Evolutionary conservation across 2,113 vertebrate species (phyloP).

Genomic region (Seriola aureovittata): DNA sequence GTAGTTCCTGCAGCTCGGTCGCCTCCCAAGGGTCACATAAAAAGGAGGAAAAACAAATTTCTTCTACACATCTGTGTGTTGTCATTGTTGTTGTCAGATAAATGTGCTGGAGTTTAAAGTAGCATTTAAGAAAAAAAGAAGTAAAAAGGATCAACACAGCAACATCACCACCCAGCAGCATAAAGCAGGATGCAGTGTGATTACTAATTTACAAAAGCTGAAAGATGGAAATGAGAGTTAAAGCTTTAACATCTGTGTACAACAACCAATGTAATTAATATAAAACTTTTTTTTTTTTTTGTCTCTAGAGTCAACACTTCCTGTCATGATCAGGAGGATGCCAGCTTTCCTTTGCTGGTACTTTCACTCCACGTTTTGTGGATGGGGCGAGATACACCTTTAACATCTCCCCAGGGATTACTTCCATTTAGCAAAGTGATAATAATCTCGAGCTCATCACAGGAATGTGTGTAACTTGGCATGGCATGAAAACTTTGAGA

Average conservation of each 20-base stretch:
- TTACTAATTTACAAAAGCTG: too few species aligned
- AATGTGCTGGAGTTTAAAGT: too few species aligned
- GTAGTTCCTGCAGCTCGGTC: too few species aligned
- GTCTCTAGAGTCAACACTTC: background rate
- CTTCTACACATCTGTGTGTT: too few species aligned
- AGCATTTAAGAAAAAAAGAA: too few species aligned
- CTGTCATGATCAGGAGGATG: constrained; percentile 3
- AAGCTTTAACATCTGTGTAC: background rate
- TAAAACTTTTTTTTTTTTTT: background rate
- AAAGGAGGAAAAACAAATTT: too few species aligned
- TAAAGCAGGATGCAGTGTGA: too few species aligned
- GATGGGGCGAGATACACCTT: constrained; percentile 36
- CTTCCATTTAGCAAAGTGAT: constrained; percentile 69
- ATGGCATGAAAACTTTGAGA: constrained; percentile 62
- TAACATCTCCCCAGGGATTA: constrained; percentile 60
- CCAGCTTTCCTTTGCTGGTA: constrained; percentile 4
- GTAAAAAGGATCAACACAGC: too few species aligned
- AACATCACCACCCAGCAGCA: too few species aligned
- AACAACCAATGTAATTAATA: background rate
- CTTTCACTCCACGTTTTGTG: constrained; percentile 36
- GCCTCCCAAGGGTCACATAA: too few species aligned
- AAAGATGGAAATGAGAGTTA: background rate
- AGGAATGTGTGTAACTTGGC: constrained; percentile 75
- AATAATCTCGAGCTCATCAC: constrained; percentile 65
- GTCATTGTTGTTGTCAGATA: too few species aligned